Percentiles rank a stretch among this genome's conserved stretches.
Conservation (phyloP, 2,113 vertebrate genomes). For the Melanerpes formicivorus region DNA sequence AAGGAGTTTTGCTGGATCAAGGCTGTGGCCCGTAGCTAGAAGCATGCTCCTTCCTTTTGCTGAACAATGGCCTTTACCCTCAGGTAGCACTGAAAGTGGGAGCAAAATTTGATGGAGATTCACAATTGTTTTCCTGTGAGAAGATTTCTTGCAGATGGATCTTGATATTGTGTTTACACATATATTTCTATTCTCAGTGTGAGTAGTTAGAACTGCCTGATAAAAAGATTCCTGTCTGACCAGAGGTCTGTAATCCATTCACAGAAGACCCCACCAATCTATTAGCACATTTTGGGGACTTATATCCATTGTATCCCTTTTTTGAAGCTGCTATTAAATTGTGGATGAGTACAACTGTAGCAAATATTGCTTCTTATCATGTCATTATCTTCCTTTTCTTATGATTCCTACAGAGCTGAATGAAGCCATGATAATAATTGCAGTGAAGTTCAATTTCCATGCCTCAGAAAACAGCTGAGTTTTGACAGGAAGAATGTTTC, state of each 20-base stretch:
- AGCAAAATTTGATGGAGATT: background rate
- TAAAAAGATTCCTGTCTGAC: background rate
- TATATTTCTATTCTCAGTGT: background rate
- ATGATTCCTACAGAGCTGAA: slow-evolving; percentile 6
- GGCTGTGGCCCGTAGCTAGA: background rate
- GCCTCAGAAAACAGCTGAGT: background rate
- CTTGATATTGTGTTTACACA: background rate
- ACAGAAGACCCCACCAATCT: background rate
- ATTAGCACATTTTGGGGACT: background rate
- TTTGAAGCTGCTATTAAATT: slow-evolving; percentile 7
- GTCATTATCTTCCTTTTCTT: slow-evolving; percentile 41
- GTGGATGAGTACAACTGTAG: background rate
- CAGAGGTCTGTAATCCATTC: background rate
- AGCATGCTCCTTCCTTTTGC: background rate
- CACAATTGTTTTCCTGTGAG: background rate
- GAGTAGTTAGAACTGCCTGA: background rate
- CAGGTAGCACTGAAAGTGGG: background rate
- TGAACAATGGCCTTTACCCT: background rate
- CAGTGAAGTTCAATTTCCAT: background rate
- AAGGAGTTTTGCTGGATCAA: background rate
- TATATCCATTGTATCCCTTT: background rate
- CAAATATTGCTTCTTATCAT: slow-evolving; percentile 10
- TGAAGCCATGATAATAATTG: slow-evolving; percentile 29
- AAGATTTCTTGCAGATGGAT: background rate
- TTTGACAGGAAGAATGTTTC: background rate